These are phyloP conservation scores for Rhagophthalmus giganteus DNA, from an alignment of 2,888 invertebrate species.

Conservation along the genomic window DNA sequence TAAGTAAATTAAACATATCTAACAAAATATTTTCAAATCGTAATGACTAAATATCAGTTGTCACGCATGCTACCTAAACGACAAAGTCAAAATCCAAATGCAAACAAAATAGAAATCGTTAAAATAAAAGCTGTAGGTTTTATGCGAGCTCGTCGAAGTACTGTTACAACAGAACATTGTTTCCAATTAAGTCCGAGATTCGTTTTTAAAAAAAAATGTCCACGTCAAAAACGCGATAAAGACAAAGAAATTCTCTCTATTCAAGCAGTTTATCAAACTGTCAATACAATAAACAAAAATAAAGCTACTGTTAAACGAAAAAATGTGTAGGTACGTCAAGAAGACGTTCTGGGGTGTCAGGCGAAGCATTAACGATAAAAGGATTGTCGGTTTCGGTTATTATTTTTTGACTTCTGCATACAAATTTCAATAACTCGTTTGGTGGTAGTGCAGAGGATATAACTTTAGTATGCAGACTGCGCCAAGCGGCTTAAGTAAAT, in stretches of 20 bases:
- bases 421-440: conserved; percentile 22
- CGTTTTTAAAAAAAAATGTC: too few species aligned
- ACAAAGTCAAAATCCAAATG: too few species aligned
- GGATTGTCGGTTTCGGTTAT: conserved; percentile 5
- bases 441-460: conserved; percentile 1
- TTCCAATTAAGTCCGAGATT: too few species aligned
- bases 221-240: neutral
- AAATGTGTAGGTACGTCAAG: neutral
- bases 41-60: too few species aligned
- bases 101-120: neutral
- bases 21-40: too few species aligned
- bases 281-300: neutral
- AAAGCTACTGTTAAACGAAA: neutral
- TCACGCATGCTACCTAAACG: too few species aligned
- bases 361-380: conserved; percentile 12
- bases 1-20: too few species aligned
- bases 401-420: conserved; percentile 26
- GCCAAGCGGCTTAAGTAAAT: conserved; percentile 31
- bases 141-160: neutral
- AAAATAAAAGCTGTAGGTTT: neutral
- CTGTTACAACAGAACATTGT: neutral
- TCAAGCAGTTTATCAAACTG: neutral
- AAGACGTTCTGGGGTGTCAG: neutral
- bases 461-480: conserved; percentile 30
- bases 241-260: neutral